Conservation (phyloP, 1,140 invertebrate species). For the Eurosta solidaginis region DNA sequence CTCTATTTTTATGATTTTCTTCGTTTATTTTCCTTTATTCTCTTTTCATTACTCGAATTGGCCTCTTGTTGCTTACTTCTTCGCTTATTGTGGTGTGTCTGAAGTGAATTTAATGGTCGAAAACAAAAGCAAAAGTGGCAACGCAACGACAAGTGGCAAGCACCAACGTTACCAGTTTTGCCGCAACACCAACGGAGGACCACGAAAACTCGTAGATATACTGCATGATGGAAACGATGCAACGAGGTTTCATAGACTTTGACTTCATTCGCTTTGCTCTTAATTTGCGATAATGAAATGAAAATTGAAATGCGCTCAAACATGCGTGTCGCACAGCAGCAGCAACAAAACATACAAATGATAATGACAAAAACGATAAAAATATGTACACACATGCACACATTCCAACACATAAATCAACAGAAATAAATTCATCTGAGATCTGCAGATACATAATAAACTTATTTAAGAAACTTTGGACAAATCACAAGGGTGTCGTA, state of each 20-base stretch:
- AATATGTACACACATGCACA: slow-evolving; percentile 5
- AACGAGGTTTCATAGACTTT: background rate
- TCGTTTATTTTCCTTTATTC: background rate
- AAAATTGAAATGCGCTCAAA: slow-evolving; percentile 8
- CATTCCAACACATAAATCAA: background rate
- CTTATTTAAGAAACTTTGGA: too few relatives aligned
- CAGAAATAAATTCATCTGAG: too few relatives aligned
- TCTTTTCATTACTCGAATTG: background rate
- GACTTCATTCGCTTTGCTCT: background rate
- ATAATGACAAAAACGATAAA: slow-evolving; percentile 11
- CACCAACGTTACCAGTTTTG: background rate
- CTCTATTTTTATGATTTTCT: slow-evolving; percentile 6
- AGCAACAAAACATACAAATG: background rate
- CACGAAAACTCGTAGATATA: too few relatives aligned
- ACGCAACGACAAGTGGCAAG: background rate
- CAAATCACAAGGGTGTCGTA: too few relatives aligned
- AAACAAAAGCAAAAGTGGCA: slow-evolving; percentile 15
- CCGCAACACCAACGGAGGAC: background rate
- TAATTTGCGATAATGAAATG: slow-evolving; percentile 21
- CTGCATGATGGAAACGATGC: background rate
- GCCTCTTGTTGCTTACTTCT: background rate
- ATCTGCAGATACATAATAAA: too few relatives aligned
- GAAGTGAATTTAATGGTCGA: slow-evolving; percentile 11
- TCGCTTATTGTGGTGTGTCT: background rate
- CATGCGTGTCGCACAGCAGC: background rate